Evolutionary conservation across 1,140 invertebrate species (phyloP), one percentile per base, ranked within the genome.

Genomic region (Papilio polytes): DNA sequence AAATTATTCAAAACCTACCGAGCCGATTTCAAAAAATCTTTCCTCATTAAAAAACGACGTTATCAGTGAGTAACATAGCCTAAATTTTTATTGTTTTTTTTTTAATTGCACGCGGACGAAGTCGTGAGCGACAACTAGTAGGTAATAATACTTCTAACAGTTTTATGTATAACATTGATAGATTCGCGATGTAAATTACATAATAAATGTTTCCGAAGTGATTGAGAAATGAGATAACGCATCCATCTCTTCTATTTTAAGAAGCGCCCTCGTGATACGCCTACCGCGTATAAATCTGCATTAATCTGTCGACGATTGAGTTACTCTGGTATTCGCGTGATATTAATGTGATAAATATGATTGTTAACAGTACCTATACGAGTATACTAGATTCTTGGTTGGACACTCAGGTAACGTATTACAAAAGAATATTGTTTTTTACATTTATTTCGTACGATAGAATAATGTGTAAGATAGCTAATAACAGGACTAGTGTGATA

Each of bases 281-380:
- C 63, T 70, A 70, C 26, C 26, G 12, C 3, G 36, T 70, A 36
- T 70, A 70, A 70, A 70, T 70, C 12, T 20, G n/a, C 7, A 56
- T 56, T 56, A 56, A 56, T 70, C 22, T 70, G 63, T 70, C 26
- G 26, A 70, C 63, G 63, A 70, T 3, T 70, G 26, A 36, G 26
- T 70, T 70, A 36, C 13, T 31, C 12, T 31, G 26, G 13, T 36
- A 70, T 70, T 1, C 63, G 15, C 53, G 26, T 36, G 12, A 70
- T 70, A 70, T 70, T 15, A 70, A 70, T 70, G 63, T 70, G 13
- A 70, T 70, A 70, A 31, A 70, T 70, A 31, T 70, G 15, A 70
- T 70, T 70, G 26, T 70, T 70, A 70, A 31, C 12, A 70, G 26
- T 70, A 63, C 10, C 20, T 26, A 26, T 12, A n/a, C n/a, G n/a